These are phyloP conservation scores for Coremacera marginata DNA, from an alignment of 2,888 invertebrate species.

Conservation along the genomic window DNA sequence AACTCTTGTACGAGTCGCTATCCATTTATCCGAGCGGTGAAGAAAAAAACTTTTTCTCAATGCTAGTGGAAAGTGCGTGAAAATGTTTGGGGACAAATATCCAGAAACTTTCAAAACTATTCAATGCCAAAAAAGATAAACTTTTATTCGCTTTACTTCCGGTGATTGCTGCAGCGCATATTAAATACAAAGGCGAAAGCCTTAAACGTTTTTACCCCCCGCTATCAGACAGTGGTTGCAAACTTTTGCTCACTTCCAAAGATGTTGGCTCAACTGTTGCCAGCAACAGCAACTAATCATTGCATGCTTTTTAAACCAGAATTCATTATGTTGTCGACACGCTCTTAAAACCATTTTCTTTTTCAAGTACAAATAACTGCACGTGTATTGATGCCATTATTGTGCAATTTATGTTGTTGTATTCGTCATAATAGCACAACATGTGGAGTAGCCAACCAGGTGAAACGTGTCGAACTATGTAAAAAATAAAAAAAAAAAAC, in stretches of 20 bases:
- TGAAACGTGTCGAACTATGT: neutral
- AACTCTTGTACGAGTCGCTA: too few relatives aligned
- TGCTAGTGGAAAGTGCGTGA: neutral
- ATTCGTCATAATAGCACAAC: neutral
- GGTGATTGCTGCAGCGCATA: conserved; percentile 11
- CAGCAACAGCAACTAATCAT: conserved; percentile 1
- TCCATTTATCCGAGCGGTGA: neutral
- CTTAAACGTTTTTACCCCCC: neutral
- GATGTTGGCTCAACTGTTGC: conserved; percentile 24
- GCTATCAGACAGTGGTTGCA: neutral
- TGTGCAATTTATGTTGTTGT: conserved; percentile 1
- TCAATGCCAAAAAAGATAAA: neutral
- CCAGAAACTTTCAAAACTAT: conserved; percentile 22
- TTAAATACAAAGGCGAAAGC: neutral
- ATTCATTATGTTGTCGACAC: conserved; percentile 8
- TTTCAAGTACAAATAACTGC: neutral
- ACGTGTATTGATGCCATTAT: conserved; percentile 16
- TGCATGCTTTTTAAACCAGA: neutral
- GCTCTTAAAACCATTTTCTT: neutral
- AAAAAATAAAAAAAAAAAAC: too few relatives aligned
- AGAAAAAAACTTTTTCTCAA: neutral
- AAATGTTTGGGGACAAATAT: neutral
- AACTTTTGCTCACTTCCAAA: neutral
- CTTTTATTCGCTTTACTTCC: conserved; percentile 19
- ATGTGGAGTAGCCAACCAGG: neutral